Base-by-base conservation (phyloP, 2,888 invertebrate genomes). In the Prosopocoilus inquinatus region DNA sequence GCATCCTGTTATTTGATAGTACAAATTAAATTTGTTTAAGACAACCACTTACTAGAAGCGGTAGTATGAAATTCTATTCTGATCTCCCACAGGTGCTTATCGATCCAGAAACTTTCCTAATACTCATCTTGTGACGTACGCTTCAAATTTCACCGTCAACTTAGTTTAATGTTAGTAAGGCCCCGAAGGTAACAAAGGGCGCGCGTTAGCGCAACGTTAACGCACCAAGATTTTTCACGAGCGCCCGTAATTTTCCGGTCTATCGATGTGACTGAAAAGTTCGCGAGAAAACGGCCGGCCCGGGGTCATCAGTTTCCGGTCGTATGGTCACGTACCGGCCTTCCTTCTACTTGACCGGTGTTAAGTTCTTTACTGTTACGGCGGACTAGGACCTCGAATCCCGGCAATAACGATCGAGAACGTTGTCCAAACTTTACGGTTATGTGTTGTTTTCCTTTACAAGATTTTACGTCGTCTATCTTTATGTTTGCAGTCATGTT, bases 181-280 rank as follows among this genome's bases (percentile, higher is more conserved):
- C 20, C 20, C 20, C 20, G 20, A 28, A 28, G 20, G 20, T 28
- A 28, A 28, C 20, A 28, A 28, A 28, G 20, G 20, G 20, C 20
- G 20, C 20, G 20, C 20, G 20, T 28, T 28, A 28, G 20, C 20
- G 20, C 20, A 7, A 28, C 20, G 20, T 28, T 28, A 28, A 28
- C 20, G 20, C 20, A 28, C 20, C 20, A 28, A 28, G 20, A 28
- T 5, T 52, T 46, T 36, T 35, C 38, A 34, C 36, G 49, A 38
- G 16, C 35, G 16, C 16, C 47, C 47, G 47, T 55, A 55, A 58
- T 58, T 58, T 58, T 55, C 54, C 58, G 58, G 47, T 55, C 58
- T 58, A 55, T 58, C 41, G 58, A 54, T 43, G 51, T 54, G 54
- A 54, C 50, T 47, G 50, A 28, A 41, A 41, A 41, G 41, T 16